Evolutionary conservation across 2,888 invertebrate genomes (phyloP), one percentile per base, ranked within the genome.

Genomic region (Ophion ellenae): DNA sequence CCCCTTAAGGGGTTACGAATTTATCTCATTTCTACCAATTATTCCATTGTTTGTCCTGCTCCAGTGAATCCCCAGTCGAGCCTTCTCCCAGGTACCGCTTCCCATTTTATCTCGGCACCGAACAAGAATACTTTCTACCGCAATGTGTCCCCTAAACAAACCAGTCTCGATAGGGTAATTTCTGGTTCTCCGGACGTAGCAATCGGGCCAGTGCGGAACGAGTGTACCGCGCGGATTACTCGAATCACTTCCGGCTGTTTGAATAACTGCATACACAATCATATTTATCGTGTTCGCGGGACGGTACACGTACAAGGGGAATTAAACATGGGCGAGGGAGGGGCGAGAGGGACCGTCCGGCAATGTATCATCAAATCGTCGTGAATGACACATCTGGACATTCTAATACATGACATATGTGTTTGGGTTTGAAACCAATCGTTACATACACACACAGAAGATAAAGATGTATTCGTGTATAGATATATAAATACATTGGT

Each of bases 251-350:
- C 66, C 20, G 70, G 69, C 69, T 64, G 81, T 78, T 81, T 78
- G 83, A 86, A 86, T 86, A 81, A 86, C 86, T 83, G 84, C 83
- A 78, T 81, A 73, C 80, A 66, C 76, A 79, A 86, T 86, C 73
- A 74, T 81, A 83, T 86, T 81, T 83, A 81, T 86, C 64, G 73
- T 45, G 81, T 67, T 40, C 53, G 66, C 32, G 36, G 57, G 20
- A 71, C 45, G 45, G 69, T 24, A 20, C 53, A 24, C 64, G 64
- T 66, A 64, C 67, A 17, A 7, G 40, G 78, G 79, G 45, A 81
- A 86, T 83, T 86, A 74, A 28, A 70, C 36, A 40, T 11, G 64
- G 36, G 64, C n/a, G 53, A 24, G 28, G 17, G 64, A 14, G 7
- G 14, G 57, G 20, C 9, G 64, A 24, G 71, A 47, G 59, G 64